Percentiles rank a stretch among this genome's conserved stretches.
phyloP scores from a whole-genome alignment of 2,797 vertebrate genomes.

The Tarsius wallacei region DNA sequence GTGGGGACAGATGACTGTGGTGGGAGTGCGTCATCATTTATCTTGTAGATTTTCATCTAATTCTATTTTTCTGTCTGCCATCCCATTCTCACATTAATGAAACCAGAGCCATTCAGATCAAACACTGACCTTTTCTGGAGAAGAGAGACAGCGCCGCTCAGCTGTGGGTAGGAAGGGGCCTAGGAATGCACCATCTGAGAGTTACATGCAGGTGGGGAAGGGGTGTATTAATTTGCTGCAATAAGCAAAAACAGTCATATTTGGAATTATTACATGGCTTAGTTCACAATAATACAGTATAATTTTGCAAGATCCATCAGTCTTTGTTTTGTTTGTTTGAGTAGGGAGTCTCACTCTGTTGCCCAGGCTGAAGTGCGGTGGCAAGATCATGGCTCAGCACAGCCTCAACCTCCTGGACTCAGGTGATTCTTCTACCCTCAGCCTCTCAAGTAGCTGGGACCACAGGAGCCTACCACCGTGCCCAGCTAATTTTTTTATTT shows the following conservation, averaged over 20 bases:
- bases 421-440: too few relatives aligned
- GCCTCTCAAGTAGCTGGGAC: too few relatives aligned
- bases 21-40: neutral
- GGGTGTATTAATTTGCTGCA: neutral
- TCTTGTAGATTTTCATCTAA: neutral
- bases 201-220: neutral
- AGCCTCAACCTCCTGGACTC: too few relatives aligned
- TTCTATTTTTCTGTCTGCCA: neutral
- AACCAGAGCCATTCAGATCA: neutral
- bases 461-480: too few relatives aligned
- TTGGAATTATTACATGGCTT: neutral
- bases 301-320: too few relatives aligned
- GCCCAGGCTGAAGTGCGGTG: too few relatives aligned
- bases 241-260: neutral
- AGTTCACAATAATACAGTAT: too few relatives aligned
- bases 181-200: neutral
- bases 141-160: neutral
- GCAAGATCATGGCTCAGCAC: too few relatives aligned
- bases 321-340: too few relatives aligned
- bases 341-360: too few relatives aligned
- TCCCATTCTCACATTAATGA: neutral
- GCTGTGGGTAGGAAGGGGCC: neutral
- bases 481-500: too few relatives aligned
- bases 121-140: neutral
- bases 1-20: neutral